Base-by-base conservation (phyloP, 1,140 invertebrate species). In the Pseudomyrmex concolor region DNA sequence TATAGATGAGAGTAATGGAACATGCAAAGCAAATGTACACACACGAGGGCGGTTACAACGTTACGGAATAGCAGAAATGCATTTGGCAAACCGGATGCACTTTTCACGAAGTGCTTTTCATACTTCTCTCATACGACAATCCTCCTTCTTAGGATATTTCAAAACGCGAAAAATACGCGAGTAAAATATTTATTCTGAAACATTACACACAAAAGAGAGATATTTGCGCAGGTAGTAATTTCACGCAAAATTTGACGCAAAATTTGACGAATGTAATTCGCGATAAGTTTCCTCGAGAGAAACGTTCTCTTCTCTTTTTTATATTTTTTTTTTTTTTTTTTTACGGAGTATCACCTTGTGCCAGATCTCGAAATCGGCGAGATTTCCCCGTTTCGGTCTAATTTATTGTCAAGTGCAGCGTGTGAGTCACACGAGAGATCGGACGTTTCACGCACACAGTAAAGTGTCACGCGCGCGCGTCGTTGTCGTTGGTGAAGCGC, bases 361-460 rank as follows among this genome's bases (percentile, higher is more conserved):
- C 68, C 51, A 66, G 71, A 78, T 78, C 81, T 22, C 55, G 15
- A 7, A 15, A 59, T 43, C 57, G 34, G 12, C 54, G 72, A 34
- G 34, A 34, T 63, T 86, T 80, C 71, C 60, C 73, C 73, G 63
- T 59, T 73, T 84, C 55, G 87, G 76, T 82, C 83, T 67, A 81
- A 73, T 85, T 89, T 85, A 80, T 87, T 67, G 64, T 87, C 87
- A 85, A 89, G 83, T 86, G 70, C 88, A 64, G 22, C 66, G 63
- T 13, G 15, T 89, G 87, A 89, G 87, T 89, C 81, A 83, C 48
- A 43, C 9, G 57, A 48, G 34, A 48, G 9, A 68, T 60, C 76
- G 51, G 54, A 57, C 76, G 45, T 71, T 80, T 0, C 34, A 34
- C 19, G 71, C 76, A 64, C 54, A 71, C 22, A 80, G 63, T 78